Evolutionary conservation across 2,888 invertebrate genomes (phyloP).

Genomic region (Apodemia mormo): DNA sequence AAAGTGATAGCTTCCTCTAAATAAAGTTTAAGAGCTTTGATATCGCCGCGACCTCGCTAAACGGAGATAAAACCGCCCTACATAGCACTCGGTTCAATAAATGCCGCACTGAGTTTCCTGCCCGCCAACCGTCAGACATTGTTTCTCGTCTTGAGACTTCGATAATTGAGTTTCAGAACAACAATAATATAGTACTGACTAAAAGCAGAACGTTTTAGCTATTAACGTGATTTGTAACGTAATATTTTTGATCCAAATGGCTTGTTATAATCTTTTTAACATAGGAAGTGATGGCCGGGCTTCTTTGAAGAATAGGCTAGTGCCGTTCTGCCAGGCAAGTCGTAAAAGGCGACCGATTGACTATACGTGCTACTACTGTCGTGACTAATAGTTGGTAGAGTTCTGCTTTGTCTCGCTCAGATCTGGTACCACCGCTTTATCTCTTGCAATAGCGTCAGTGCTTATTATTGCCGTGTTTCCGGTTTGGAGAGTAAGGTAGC

Average conservation of each 20-base stretch:
- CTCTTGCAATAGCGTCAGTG: too few species aligned
- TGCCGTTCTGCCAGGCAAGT: too few species aligned
- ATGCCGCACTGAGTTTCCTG: constrained; percentile 2
- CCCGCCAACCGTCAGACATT: constrained; percentile 8
- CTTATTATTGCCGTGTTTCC: too few species aligned
- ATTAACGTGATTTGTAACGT: neutral
- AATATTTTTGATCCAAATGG: neutral
- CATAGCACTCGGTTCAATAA: constrained; percentile 21
- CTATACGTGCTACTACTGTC: too few species aligned
- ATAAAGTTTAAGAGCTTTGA: constrained; percentile 14
- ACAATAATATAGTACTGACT: constrained; percentile 13
- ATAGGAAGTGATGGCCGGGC: too few species aligned
- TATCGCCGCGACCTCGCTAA: constrained; percentile 23
- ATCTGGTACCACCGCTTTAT: too few species aligned
- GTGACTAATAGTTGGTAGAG: too few species aligned
- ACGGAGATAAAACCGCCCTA: constrained; percentile 23
- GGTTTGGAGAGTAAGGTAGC: too few species aligned
- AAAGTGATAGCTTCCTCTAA: constrained; percentile 15
- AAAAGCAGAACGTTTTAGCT: constrained; percentile 4
- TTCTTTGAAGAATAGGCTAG: too few species aligned
- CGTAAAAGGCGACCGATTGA: too few species aligned
- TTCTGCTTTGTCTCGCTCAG: too few species aligned
- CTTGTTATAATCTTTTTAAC: too few species aligned
- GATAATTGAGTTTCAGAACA: constrained; percentile 14
- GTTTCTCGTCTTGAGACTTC: constrained; percentile 13